These are phyloP conservation scores for Aldabrachelys gigantea DNA, from an alignment of 2,113 vertebrate genomes.

Conservation along the genomic window DNA sequence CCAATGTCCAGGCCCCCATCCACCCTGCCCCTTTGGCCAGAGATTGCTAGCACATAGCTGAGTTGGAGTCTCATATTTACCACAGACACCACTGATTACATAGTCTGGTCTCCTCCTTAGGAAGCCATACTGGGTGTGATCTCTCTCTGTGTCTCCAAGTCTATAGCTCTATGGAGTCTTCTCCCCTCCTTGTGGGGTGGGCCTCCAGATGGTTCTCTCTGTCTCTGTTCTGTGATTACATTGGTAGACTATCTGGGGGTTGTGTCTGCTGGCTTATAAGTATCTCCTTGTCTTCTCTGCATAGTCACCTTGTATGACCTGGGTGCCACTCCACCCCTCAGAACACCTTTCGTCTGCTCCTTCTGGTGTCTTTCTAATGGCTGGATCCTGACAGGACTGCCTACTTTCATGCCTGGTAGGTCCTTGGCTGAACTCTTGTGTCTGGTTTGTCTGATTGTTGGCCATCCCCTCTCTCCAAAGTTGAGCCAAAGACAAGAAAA, in stretches of 20 bases:
- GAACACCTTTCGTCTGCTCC: neutral
- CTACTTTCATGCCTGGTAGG: neutral
- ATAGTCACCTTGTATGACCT: neutral
- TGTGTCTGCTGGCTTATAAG: neutral
- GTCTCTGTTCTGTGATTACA: neutral
- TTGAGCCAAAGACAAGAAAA: neutral
- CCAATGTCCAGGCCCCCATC: neutral
- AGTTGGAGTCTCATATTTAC: neutral
- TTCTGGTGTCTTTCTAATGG: neutral
- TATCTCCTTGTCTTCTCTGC: neutral
- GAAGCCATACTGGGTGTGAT: neutral
- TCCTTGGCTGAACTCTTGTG: too few relatives aligned
- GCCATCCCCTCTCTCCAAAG: neutral
- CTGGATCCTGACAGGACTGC: neutral
- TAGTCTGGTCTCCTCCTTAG: neutral
- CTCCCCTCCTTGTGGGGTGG: too few relatives aligned
- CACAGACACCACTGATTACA: neutral
- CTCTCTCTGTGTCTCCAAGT: neutral
- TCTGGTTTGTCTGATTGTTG: neutral
- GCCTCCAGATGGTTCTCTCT: neutral
- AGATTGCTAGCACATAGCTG: neutral
- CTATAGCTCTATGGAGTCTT: too few relatives aligned
- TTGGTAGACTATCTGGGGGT: too few relatives aligned
- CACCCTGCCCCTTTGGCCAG: neutral
- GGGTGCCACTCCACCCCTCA: neutral